Conservation (phyloP, 1,140 invertebrate species). For the Apocrypta bakeri region DNA sequence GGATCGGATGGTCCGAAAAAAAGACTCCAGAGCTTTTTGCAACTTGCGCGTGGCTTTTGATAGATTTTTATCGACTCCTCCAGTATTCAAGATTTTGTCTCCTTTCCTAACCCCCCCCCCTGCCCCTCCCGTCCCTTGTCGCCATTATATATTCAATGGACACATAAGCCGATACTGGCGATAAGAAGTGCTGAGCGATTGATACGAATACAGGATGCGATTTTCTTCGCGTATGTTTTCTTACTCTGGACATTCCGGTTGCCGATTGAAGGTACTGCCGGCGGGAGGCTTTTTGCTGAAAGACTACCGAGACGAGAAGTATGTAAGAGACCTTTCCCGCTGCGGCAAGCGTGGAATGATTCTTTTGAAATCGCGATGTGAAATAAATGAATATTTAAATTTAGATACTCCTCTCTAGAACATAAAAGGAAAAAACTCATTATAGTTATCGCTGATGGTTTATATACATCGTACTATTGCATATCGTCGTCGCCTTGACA, state of each 20-base stretch:
- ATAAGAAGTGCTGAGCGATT: constrained; percentile 33
- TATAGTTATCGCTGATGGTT: too few species aligned
- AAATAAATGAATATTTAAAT: neutral
- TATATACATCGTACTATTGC: too few species aligned
- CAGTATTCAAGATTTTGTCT: too few species aligned
- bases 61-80: constrained; percentile 34
- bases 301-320: neutral
- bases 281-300: neutral
- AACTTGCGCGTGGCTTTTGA: constrained; percentile 32
- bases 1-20: constrained; percentile 13
- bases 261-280: neutral
- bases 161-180: neutral
- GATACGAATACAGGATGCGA: constrained; percentile 7
- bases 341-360: neutral
- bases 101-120: constrained; percentile 29
- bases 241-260: constrained; percentile 31
- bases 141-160: constrained; percentile 22
- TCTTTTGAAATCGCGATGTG: neutral
- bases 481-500: too few species aligned
- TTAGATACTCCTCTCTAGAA: too few species aligned
- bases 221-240: constrained; percentile 47
- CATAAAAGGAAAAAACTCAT: too few species aligned
- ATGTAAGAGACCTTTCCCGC: too few species aligned
- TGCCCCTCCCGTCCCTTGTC: too few species aligned
- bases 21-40: constrained; percentile 22